A percentile compares a stretch with the other conserved stretches of the same genome.
Conservation (phyloP, 2,797 vertebrate species). For the Epinephelus coioides region DNA sequence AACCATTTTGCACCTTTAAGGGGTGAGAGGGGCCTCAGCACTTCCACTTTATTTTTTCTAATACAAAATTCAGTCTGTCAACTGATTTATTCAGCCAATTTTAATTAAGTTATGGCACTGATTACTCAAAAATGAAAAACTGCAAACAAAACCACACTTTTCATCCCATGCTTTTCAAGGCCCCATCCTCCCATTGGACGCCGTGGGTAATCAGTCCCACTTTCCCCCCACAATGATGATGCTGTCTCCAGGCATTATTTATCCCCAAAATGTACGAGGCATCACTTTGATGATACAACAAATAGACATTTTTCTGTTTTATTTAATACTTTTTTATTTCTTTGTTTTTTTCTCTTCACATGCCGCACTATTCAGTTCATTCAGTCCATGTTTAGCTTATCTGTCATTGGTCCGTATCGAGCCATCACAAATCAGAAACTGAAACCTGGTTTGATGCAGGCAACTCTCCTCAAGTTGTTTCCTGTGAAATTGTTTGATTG, state of each 20-base stretch:
- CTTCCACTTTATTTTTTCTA: too few species aligned
- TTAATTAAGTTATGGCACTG: too few species aligned
- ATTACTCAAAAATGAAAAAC: too few species aligned
- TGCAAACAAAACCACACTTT: too few species aligned
- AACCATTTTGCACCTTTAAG: too few species aligned
- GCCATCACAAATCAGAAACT: constrained; percentile 19
- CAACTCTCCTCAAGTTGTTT: constrained; percentile 41
- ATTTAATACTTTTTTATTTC: background rate
- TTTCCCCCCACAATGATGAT: too few species aligned
- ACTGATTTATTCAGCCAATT: too few species aligned
- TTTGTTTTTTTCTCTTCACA: background rate
- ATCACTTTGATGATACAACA: background rate
- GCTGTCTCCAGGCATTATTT: background rate
- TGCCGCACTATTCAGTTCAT: background rate
- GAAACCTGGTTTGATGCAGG: constrained; percentile 29
- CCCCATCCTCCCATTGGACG: too few species aligned
- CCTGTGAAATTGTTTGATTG: constrained; percentile 58
- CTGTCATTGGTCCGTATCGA: background rate
- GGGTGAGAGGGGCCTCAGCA: too few species aligned
- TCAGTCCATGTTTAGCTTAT: background rate
- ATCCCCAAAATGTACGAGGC: background rate
- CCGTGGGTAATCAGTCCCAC: too few species aligned
- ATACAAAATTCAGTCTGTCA: too few species aligned
- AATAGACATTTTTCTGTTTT: background rate
- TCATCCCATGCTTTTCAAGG: too few species aligned